phyloP scores from a whole-genome alignment of 2,113 vertebrate species.

The Arvicanthis niloticus region DNA sequence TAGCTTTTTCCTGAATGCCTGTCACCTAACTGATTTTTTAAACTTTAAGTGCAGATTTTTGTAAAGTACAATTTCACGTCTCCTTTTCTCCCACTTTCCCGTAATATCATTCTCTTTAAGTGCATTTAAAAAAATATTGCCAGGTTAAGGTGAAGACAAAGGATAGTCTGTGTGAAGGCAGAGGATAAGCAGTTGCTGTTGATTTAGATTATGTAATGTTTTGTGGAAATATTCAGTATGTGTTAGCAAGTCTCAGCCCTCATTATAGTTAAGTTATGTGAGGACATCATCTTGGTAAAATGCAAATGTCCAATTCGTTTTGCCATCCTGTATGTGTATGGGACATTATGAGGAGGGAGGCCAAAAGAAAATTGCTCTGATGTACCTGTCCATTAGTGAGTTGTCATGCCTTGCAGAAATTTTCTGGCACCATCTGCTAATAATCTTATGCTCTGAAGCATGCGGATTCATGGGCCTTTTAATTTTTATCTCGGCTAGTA shows the following conservation, averaged over 20 bases:
- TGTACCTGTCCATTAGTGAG: conserved; percentile 80
- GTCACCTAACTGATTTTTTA: neutral
- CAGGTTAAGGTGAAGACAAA: neutral
- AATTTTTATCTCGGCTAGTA: conserved; percentile 80
- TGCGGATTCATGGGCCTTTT: conserved; percentile 78
- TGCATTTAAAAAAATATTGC: neutral
- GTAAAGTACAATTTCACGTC: neutral
- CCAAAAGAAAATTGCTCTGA: conserved; percentile 66
- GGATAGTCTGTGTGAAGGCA: neutral
- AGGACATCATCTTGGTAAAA: conserved; percentile 38
- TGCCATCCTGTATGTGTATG: conserved; percentile 9
- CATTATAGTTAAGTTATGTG: neutral
- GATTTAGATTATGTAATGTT: neutral
- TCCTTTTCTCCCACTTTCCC: neutral
- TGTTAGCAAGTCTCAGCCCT: neutral
- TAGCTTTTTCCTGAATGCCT: neutral
- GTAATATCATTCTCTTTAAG: neutral
- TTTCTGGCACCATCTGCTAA: conserved; percentile 78
- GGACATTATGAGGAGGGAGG: conserved; percentile 66
- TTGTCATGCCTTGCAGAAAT: conserved; percentile 62
- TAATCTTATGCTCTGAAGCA: conserved; percentile 79
- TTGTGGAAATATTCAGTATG: conserved; percentile 11
- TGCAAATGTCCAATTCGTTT: conserved; percentile 56
- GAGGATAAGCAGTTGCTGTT: neutral
- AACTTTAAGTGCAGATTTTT: neutral